These are phyloP conservation scores for Noctua comes DNA, from an alignment of 2,888 invertebrate genomes.

Conservation along the genomic window DNA sequence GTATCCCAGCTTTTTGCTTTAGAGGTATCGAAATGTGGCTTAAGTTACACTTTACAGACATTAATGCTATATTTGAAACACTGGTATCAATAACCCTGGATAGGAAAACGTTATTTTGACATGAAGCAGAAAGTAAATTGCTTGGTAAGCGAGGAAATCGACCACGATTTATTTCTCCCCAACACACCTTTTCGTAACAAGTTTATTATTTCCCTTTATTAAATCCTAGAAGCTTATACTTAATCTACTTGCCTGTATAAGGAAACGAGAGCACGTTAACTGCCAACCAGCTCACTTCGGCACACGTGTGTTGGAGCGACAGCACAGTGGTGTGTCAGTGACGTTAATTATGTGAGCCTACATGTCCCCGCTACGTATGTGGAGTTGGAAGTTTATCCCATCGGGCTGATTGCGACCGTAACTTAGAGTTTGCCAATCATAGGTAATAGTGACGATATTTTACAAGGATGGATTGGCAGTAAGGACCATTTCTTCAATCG, in stretches of 20 bases:
- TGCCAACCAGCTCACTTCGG: slow-evolving; percentile 50
- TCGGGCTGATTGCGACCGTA: slow-evolving; percentile 41
- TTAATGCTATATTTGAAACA: not conserved
- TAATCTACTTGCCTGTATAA: slow-evolving; percentile 54
- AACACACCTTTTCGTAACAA: slow-evolving; percentile 23
- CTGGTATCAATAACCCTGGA: not conserved
- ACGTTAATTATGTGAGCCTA: slow-evolving; percentile 61
- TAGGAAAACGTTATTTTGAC: no score
- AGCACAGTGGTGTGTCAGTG: slow-evolving; percentile 58
- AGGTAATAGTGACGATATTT: slow-evolving; percentile 33
- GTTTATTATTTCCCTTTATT: slow-evolving; percentile 53
- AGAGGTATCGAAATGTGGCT: not conserved
- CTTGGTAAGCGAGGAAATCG: slow-evolving; percentile 7
- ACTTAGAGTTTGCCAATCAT: slow-evolving; percentile 31
- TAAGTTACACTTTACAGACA: not conserved
- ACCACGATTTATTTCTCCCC: slow-evolving; percentile 3
- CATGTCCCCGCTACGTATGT: slow-evolving; percentile 45
- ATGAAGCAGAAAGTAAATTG: not conserved
- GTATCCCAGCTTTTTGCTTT: not conserved
- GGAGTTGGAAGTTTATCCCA: slow-evolving; percentile 41
- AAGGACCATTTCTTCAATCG: not conserved
- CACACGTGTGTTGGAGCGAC: slow-evolving; percentile 57
- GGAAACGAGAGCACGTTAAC: slow-evolving; percentile 56
- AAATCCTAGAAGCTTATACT: slow-evolving; percentile 30
- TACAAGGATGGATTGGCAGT: slow-evolving; percentile 21